Base-by-base conservation (phyloP, 2,888 invertebrate genomes). In the Poecilus cupreus region DNA sequence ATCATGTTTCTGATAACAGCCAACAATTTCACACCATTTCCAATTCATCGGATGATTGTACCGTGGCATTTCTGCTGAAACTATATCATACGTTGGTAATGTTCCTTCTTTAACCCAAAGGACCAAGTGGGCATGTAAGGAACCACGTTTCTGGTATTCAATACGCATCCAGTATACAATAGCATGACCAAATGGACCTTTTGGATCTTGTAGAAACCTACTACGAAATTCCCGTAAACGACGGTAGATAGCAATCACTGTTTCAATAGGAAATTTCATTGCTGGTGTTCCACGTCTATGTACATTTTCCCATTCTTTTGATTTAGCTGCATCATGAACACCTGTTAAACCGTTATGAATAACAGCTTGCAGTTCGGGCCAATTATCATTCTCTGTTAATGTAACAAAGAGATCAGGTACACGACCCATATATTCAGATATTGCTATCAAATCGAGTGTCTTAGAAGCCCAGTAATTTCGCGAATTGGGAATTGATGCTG, bases 371-470 rank as follows among this genome's bases (percentile, higher is more conserved):
- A 51, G 8, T 18, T 51, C 51, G 51, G 51, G 51, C 51, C 51
- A 51, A 51, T 18, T 51, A 51, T 16, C 51, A 51, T 51, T 51
- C 18, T 51, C 51, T 8, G 51, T 51, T 4, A 51, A 26, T 2
- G 51, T 51, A 3, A 13, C 51, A 18, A 51, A 51, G 18, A 51
- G 18, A 18, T 51, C 51, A 51, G 51, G 51, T 18, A 51, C n/a
- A n/a, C 26, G 26, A 5, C 32, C 26, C 68, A 78, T 64, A 11
- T 39, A 39, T 32, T 32, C 22, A 3, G 46, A 60, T 79, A 77
- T 78, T 32, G 43, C 78, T 10, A 54, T 43, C 37, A 51, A 79
- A 26, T 82, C 82, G n/a, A 26, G 32, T 37, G 79, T 82, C 13
- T 68, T 68, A 11, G 68, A 18, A 2, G 11, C 2, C 68, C 68